phyloP scores from a whole-genome alignment of 2,113 vertebrate species.

The Tonatia bakeri region DNA sequence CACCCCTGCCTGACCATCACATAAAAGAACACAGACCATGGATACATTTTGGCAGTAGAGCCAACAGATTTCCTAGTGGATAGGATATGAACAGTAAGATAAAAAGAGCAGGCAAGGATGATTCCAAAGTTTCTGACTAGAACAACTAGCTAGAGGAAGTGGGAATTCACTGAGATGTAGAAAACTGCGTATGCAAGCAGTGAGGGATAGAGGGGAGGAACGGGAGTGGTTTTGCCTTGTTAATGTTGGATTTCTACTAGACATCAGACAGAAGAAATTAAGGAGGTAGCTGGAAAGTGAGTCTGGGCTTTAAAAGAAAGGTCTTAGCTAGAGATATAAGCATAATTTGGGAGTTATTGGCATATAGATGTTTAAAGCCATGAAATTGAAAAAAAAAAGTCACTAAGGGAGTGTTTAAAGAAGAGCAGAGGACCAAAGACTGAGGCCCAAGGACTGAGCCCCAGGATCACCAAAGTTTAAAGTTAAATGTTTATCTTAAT shows the following conservation, averaged over 20 bases:
- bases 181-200: background rate
- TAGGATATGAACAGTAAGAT: background rate
- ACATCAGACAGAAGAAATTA: background rate
- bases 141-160: background rate
- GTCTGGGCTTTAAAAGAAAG: background rate
- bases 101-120: background rate
- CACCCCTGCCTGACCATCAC: background rate
- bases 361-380: background rate
- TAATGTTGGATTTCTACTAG: background rate
- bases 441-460: background rate
- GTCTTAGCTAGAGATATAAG: background rate
- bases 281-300: background rate
- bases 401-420: background rate
- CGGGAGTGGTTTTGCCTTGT: background rate
- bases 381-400: background rate
- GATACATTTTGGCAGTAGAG: background rate
- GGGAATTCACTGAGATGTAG: background rate
- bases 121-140: background rate
- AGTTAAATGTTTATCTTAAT: background rate
- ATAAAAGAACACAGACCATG: background rate
- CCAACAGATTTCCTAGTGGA: background rate
- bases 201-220: background rate
- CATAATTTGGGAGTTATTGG: background rate
- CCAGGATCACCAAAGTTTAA: background rate
- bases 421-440: background rate